These are phyloP conservation scores for Petrosia ficiformis DNA, from an alignment of 37 sponge, comb jelly and placozoan genomes.

Conservation along the genomic window DNA sequence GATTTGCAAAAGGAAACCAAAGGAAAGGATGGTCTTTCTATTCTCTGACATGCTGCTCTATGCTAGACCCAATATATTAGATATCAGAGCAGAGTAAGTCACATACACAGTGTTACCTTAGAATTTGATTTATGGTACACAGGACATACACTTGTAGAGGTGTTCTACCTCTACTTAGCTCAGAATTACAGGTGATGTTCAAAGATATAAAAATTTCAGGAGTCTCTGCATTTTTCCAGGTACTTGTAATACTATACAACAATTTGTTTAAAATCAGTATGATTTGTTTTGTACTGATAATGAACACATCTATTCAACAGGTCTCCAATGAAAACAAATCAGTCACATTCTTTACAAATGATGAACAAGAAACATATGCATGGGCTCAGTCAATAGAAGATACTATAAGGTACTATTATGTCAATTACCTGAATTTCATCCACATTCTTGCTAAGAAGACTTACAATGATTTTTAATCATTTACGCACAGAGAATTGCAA, in stretches of 20 bases:
- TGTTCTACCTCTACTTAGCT: slow-evolving; percentile 51
- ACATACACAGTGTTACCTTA: neutral
- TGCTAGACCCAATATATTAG: slow-evolving; percentile 61
- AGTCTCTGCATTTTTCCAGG: slow-evolving; percentile 30
- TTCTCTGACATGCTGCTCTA: slow-evolving; percentile 83
- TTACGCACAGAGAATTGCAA: neutral
- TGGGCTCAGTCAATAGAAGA: slow-evolving; percentile 42
- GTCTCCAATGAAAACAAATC: slow-evolving; percentile 54
- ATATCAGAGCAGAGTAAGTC: neutral
- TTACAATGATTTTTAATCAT: too few species aligned
- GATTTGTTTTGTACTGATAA: too few species aligned
- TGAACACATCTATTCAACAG: neutral
- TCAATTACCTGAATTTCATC: neutral
- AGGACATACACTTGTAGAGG: slow-evolving; percentile 62
- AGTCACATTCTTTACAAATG: slow-evolving; percentile 5
- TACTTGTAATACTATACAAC: neutral
- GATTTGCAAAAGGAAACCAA: slow-evolving; percentile 72
- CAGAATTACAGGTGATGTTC: slow-evolving; percentile 20
- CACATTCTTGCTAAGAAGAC: too few species aligned
- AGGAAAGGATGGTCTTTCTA: slow-evolving; percentile 74
- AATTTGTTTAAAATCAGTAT: too few species aligned
- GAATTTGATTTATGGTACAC: neutral
- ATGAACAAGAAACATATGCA: slow-evolving; percentile 24
- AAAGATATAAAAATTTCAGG: slow-evolving; percentile 31
- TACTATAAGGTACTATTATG: slow-evolving; percentile 30